These are phyloP conservation scores for Tokudaia tokunoshimensis DNA, from an alignment of 2,797 vertebrate species.

Conservation along the genomic window DNA sequence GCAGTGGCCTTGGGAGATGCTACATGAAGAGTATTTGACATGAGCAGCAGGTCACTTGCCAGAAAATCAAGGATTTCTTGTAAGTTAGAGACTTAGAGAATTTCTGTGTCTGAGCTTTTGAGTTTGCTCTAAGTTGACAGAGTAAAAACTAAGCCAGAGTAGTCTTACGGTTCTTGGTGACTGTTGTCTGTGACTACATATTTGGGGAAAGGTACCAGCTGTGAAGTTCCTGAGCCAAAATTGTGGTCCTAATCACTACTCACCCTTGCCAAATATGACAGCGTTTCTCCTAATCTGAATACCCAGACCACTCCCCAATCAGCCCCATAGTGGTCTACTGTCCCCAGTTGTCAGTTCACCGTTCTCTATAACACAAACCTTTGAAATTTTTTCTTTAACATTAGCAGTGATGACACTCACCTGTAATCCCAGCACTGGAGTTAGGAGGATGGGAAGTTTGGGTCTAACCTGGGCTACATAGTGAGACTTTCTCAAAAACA, in stretches of 20 bases:
- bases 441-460: not conserved
- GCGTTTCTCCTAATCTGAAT: constrained; percentile 3
- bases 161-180: not conserved
- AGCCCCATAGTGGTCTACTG: not conserved
- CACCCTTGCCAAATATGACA: not conserved
- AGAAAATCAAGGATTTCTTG: constrained; percentile 51
- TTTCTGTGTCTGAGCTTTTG: constrained; percentile 53
- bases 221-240: not conserved
- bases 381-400: not conserved
- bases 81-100: constrained; percentile 42
- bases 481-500: not conserved
- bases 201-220: not conserved
- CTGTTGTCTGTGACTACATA: constrained; percentile 24
- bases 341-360: not conserved
- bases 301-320: not conserved
- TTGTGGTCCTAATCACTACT: constrained; percentile 6
- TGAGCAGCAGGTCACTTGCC: constrained; percentile 19
- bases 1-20: not conserved
- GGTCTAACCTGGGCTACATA: not conserved
- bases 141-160: not conserved
- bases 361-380: constrained; percentile 22
- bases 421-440: not conserved
- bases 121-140: constrained; percentile 35
- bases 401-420: not conserved
- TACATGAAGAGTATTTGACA: constrained; percentile 31